Conservation (phyloP, 2,113 vertebrate genomes). For the Chitala chitala region DNA sequence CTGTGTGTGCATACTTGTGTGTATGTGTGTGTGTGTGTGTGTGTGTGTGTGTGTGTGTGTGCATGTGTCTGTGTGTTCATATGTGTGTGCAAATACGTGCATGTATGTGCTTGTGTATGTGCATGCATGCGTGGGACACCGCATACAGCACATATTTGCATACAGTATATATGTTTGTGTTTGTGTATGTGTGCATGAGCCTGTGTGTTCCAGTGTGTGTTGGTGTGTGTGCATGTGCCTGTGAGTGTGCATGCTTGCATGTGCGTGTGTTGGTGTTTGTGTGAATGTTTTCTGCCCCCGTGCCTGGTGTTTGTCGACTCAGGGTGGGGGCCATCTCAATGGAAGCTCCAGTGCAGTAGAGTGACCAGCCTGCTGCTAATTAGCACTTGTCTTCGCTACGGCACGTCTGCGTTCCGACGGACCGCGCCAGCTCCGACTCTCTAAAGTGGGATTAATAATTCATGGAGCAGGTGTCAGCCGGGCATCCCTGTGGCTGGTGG, state of each 20-base stretch:
- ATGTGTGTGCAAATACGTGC: not conserved
- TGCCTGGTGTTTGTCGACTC: slow-evolving; percentile 19
- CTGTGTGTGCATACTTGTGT: no score
- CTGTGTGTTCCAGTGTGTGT: slow-evolving; percentile 30
- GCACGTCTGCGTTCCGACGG: slow-evolving; percentile 43
- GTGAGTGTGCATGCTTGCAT: not conserved
- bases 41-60: slow-evolving; percentile 1
- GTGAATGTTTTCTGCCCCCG: slow-evolving; percentile 25
- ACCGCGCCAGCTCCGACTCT: slow-evolving; percentile 39
- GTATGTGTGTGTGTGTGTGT: not conserved
- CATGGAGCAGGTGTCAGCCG: slow-evolving; percentile 49
- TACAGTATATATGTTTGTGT: not conserved
- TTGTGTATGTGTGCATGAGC: slow-evolving; percentile 16
- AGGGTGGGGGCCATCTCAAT: not conserved
- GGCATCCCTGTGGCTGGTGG: slow-evolving; percentile 35
- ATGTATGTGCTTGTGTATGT: not conserved
- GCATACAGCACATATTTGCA: not conserved
- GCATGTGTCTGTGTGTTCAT: not conserved
- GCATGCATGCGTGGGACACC: not conserved
- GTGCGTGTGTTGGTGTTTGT: slow-evolving; percentile 4
- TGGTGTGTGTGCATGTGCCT: slow-evolving; percentile 26
- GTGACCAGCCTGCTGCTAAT: slow-evolving; percentile 45
- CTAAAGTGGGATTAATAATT: slow-evolving; percentile 51
- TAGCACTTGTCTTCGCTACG: slow-evolving; percentile 43
- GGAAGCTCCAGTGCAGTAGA: slow-evolving; percentile 6